Base-by-base conservation (phyloP, 2,888 invertebrate species). In the Mythimna vitellina region DNA sequence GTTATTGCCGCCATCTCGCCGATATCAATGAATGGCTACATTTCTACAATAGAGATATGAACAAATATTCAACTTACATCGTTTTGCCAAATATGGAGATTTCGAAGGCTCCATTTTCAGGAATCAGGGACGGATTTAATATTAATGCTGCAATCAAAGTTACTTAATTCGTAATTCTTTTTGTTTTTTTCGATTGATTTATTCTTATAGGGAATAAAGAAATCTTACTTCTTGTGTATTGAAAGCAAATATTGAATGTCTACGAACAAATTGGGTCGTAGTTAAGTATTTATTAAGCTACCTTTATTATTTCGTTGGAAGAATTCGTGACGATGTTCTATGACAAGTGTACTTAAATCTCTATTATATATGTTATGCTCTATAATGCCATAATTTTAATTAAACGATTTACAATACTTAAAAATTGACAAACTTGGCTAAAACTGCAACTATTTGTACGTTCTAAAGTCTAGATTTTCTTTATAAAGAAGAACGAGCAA, bases 31-130 rank as follows among this genome's bases (percentile, higher is more conserved):
- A 87, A 87, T 86, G 73, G 78, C 69, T 62, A 81, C 86, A 84
- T 89, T 89, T 88, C 84, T 87, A 87, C 83, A 86, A 86, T 87
- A 74, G 82, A 80, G 71, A 79, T 81, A 82, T 77, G 75, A 83
- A 81, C 82, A 66, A 78, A 58, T 83, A 78, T 51, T 78, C 60
- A 75, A 71, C 51, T 71, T 65, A 22, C 51, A 71, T 51, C 32
- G 58, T 75, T 58, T 58, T 49, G 51, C 57, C 56, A 64, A 64
- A 65, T 53, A 54, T 58, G 22, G 22, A 53, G 49, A 38, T 62
- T 65, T 29, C n/a, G 22, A 56, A 42, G 7, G 42, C n/a, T n/a
- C n/a, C 9, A 51, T 61, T 53, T 51, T 46, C 25, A 53, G 46
- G 53, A 38, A 56, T 56, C 38, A 12, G 38, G 25, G 38, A 54